These are phyloP conservation scores for Malaclemys terrapin DNA, from an alignment of 2,113 vertebrate genomes.

Conservation along the genomic window DNA sequence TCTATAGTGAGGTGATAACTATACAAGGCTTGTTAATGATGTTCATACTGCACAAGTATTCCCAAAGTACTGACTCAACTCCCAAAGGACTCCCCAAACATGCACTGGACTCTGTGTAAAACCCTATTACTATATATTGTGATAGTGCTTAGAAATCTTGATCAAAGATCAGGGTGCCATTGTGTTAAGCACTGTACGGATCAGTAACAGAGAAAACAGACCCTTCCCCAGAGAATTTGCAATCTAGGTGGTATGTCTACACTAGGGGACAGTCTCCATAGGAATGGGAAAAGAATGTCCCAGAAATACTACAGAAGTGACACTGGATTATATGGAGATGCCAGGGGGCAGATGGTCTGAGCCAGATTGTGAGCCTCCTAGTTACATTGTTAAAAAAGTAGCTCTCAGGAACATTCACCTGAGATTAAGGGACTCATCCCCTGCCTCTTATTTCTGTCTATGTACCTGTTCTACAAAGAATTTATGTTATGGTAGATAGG, in stretches of 20 bases:
- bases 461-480: not conserved
- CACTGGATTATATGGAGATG: not conserved
- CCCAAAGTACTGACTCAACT: not conserved
- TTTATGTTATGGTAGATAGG: not conserved
- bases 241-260: not conserved
- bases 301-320: not conserved
- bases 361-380: not conserved
- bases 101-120: not conserved
- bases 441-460: not conserved
- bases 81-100: not conserved
- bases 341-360: not conserved
- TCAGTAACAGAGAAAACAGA: constrained; percentile 34
- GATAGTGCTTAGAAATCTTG: not conserved
- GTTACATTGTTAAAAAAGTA: not conserved
- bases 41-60: not conserved
- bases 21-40: not conserved
- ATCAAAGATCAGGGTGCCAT: not conserved
- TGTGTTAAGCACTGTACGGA: not conserved
- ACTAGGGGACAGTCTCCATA: not conserved
- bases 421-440: not conserved
- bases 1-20: not conserved
- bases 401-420: not conserved
- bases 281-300: not conserved
- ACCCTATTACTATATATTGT: not conserved
- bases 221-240: not conserved